Evolutionary conservation across 1,140 invertebrate species (phyloP).

Genomic region (Grapholita molesta): DNA sequence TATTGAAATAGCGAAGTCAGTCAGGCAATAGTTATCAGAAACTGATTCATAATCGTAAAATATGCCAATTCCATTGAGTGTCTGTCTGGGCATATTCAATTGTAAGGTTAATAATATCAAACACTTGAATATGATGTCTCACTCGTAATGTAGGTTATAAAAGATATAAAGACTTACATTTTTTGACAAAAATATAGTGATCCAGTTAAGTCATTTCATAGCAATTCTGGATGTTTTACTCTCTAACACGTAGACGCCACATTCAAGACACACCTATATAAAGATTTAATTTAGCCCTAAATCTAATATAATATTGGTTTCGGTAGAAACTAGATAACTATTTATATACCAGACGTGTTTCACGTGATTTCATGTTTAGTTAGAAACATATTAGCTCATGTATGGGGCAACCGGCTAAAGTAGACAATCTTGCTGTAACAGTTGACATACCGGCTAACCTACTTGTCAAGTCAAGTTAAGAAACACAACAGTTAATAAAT

Average conservation of each 20-base stretch:
- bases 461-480: slow-evolving; percentile 1
- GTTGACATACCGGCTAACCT: slow-evolving; percentile 10
- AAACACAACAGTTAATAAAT: background rate
- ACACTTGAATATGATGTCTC: too few species aligned
- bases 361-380: background rate
- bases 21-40: background rate
- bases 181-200: too few species aligned
- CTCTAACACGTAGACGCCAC: background rate
- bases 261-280: background rate
- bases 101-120: too few species aligned
- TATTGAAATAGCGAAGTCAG: background rate
- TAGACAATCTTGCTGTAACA: slow-evolving; percentile 1
- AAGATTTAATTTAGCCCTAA: background rate
- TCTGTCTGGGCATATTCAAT: background rate
- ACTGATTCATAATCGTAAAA: background rate
- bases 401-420: background rate
- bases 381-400: background rate
- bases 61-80: background rate
- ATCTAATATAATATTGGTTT: background rate
- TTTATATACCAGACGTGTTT: background rate
- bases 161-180: too few species aligned
- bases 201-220: too few species aligned
- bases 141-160: too few species aligned
- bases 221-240: too few species aligned
- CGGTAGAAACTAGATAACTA: background rate